Evolutionary conservation across 2,113 vertebrate species (phyloP), one percentile per base, ranked within the genome.

Genomic region (Megaleporinus macrocephalus): DNA sequence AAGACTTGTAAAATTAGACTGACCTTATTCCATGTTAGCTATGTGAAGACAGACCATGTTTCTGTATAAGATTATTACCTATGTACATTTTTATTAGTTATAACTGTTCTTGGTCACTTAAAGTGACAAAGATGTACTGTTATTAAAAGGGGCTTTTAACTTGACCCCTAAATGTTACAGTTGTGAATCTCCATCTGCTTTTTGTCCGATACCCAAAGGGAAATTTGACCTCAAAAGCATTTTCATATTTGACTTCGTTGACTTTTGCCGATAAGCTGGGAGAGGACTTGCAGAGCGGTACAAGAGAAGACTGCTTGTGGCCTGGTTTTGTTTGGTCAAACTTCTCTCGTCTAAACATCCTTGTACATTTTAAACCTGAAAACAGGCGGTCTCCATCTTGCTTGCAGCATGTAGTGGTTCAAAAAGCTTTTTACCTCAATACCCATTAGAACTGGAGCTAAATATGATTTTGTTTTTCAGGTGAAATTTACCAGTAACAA

Each of bases 401-500:
- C n/a, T n/a, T 0, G 18, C 51, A 53, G 57, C 24, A 24, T 24
- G n/a, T 61, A 24, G n/a, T 22, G 57, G n/a, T 61, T 61, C 20
- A 61, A 61, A 61, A 9, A 5, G n/a, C 57, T 61, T 61, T n/a
- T 61, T 61, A 61, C 20, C 55, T 44, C 36, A 33, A 75, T 55
- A 1, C 24, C 11, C 49, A 49, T 49, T 9, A 30, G 57, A 61
- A 61, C 18, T 53, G 4, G 24, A 61, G n/a, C 6, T 24, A 10
- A 61, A 61, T 61, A 61, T 61, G 57, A 61, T 12, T 77, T 66
- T 49, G 57, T 44, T 63, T 29, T 63, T 27, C n/a, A 27, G 61
- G n/a, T 27, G 12, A 63, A 65, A 29, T 62, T 27, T 27, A 24
- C 61, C 55, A 65, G 29, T 13, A 63, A 63, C 3, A 14, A 53